Conservation (phyloP, 2,113 vertebrate species). For the Pimephales promelas region DNA sequence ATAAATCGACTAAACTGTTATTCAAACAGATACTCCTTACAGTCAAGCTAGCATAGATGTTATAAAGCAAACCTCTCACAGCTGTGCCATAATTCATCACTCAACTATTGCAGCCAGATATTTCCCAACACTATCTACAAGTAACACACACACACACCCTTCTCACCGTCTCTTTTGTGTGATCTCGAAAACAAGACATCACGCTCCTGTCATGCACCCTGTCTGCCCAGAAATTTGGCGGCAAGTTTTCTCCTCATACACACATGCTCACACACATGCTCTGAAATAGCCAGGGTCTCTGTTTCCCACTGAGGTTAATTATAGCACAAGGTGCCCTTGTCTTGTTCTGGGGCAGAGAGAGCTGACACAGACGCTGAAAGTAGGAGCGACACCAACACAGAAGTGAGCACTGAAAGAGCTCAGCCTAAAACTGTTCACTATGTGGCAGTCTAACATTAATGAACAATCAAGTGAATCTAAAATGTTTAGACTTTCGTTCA, state of each 20-base stretch:
- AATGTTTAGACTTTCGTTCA: background rate
- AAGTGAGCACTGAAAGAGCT: background rate
- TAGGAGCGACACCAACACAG: background rate
- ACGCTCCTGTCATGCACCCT: conserved; percentile 25
- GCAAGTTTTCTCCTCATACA: conserved; percentile 59
- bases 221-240: conserved; percentile 38
- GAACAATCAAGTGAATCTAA: background rate
- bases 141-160: conserved; percentile 22
- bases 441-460: background rate
- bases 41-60: background rate
- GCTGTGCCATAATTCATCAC: conserved; percentile 18
- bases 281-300: conserved; percentile 40
- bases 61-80: background rate
- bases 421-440: background rate
- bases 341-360: conserved; percentile 50
- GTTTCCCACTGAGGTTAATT: conserved; percentile 66
- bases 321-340: conserved; percentile 71
- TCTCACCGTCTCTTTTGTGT: conserved; percentile 43
- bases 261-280: conserved; percentile 46
- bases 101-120: conserved; percentile 18
- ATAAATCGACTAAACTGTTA: background rate
- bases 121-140: conserved; percentile 49
- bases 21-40: background rate
- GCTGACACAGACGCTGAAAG: background rate
- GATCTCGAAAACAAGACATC: conserved; percentile 26